Conservation (phyloP, 1,140 invertebrate species). For the Solen grandis region DNA sequence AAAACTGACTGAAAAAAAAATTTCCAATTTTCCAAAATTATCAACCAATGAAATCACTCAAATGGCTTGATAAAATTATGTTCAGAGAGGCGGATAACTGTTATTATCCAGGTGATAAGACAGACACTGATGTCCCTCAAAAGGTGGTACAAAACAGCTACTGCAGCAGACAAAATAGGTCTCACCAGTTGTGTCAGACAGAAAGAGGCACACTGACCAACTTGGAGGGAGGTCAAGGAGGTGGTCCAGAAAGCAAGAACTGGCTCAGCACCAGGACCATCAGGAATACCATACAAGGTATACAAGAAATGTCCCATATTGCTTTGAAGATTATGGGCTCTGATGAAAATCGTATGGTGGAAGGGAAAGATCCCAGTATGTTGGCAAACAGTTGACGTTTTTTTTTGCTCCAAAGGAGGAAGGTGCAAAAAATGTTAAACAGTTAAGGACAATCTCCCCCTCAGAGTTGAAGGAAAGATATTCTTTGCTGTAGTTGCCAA, state of each 20-base stretch:
- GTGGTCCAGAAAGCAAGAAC: conserved; percentile 18
- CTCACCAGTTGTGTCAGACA: neutral
- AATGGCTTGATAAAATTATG: too few species aligned
- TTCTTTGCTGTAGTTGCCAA: neutral
- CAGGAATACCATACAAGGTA: conserved; percentile 14
- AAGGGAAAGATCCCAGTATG: conserved; percentile 1
- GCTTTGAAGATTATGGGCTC: neutral
- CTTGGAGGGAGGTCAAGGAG: conserved; percentile 11
- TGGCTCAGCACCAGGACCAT: conserved; percentile 8
- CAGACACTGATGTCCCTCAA: too few species aligned
- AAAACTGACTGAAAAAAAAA: too few species aligned
- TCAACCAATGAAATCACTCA: too few species aligned
- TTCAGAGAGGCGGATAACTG: too few species aligned
- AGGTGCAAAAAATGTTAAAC: conserved; percentile 2
- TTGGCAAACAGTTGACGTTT: neutral
- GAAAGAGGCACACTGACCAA: neutral
- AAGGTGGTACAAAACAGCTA: too few species aligned
- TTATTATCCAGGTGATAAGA: too few species aligned
- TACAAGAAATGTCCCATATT: conserved; percentile 8
- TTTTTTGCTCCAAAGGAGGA: conserved; percentile 11
- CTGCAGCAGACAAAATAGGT: too few species aligned
- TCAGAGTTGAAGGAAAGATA: neutral
- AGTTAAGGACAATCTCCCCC: conserved; percentile 9
- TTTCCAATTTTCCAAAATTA: too few species aligned
- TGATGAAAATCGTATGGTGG: conserved; percentile 8